These are phyloP conservation scores for Eumacrocentrus americanus DNA, from an alignment of 2,888 invertebrate species.

Conservation along the genomic window DNA sequence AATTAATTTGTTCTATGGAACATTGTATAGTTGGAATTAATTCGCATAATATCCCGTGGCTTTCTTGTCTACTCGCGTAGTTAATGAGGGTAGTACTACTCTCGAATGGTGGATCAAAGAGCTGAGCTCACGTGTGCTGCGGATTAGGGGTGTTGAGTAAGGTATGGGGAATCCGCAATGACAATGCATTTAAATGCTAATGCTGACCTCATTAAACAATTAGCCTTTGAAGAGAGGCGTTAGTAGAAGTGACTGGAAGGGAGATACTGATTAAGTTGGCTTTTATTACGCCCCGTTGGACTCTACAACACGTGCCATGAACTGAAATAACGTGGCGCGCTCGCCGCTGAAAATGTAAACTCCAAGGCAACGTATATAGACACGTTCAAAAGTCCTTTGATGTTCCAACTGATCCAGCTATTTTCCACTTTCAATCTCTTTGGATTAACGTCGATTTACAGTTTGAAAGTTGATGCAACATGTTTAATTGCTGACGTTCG, in stretches of 20 bases:
- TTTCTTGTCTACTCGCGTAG: neutral
- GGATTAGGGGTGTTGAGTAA: constrained; percentile 27
- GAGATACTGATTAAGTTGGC: constrained; percentile 47
- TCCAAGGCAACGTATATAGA: neutral
- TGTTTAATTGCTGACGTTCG: too few relatives aligned
- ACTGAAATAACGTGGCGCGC: constrained; percentile 25
- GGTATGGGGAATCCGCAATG: constrained; percentile 36
- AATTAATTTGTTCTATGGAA: too few relatives aligned
- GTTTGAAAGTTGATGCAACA: too few relatives aligned
- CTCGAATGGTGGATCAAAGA: constrained; percentile 35
- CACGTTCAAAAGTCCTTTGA: neutral
- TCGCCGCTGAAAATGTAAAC: neutral
- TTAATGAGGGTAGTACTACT: constrained; percentile 14
- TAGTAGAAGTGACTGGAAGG: constrained; percentile 31
- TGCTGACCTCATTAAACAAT: constrained; percentile 58
- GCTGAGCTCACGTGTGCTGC: constrained; percentile 28
- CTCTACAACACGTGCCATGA: constrained; percentile 51
- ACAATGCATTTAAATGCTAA: constrained; percentile 57
- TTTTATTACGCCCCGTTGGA: constrained; percentile 53
- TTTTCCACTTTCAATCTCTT: neutral
- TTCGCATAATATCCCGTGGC: too few relatives aligned
- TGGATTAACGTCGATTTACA: neutral
- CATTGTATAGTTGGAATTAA: too few relatives aligned
- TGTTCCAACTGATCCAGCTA: neutral
- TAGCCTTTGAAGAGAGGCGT: constrained; percentile 51